Conservation (phyloP, 2,888 invertebrate species). For the Dasysyrphus albostriatus region DNA sequence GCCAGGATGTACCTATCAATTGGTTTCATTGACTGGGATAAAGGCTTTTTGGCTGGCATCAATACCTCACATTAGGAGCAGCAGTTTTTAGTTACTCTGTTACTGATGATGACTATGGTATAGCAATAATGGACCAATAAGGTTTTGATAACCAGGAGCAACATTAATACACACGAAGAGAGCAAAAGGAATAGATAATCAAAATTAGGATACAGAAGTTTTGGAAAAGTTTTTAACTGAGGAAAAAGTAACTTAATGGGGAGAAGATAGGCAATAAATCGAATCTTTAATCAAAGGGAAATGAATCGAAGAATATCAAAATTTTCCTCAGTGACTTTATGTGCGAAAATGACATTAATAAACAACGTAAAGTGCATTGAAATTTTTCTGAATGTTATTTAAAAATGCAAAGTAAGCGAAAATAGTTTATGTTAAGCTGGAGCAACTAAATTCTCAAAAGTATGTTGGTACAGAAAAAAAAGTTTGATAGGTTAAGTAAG, state of each 20-base stretch:
- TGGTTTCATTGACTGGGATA: not conserved
- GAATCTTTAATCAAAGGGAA: conserved; percentile 32
- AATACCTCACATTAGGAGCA: conserved; percentile 27
- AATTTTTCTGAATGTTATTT: not conserved
- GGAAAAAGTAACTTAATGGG: conserved; percentile 1
- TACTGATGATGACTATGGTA: not conserved
- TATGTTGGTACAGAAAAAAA: no score
- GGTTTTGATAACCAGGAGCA: not conserved
- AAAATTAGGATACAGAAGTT: conserved; percentile 19
- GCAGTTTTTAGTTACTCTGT: conserved; percentile 13
- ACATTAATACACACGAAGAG: not conserved
- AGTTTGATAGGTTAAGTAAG: no score
- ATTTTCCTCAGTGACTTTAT: conserved; percentile 8
- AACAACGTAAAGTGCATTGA: not conserved
- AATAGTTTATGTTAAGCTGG: no score
- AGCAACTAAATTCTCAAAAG: no score
- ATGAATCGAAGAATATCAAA: conserved; percentile 21
- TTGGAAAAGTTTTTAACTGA: conserved; percentile 3
- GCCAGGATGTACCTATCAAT: conserved; percentile 45
- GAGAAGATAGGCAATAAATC: conserved; percentile 1
- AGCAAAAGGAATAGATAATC: conserved; percentile 7
- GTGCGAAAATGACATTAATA: not conserved
- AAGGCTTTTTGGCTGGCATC: conserved; percentile 19
- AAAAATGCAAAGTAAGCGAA: not conserved
- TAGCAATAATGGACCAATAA: conserved; percentile 10